Evolutionary conservation across 2,113 vertebrate species (phyloP), one percentile per base, ranked within the genome.

Genomic region (Peucedramus taeniatus): DNA sequence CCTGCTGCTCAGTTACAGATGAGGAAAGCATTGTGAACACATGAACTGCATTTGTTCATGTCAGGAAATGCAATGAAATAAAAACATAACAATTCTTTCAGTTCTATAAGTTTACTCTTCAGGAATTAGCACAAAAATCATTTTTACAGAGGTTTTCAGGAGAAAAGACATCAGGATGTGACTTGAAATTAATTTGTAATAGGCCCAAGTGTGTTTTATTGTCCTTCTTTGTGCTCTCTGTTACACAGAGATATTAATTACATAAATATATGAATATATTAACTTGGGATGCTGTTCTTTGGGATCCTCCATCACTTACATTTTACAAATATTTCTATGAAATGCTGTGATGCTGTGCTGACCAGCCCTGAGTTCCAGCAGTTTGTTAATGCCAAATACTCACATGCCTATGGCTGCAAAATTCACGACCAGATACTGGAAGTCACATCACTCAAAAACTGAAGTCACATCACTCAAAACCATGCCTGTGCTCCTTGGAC

Each of bases 31-130:
- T 53, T 5, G 68, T 26, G 70, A 95, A 33, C 89, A 83, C 59
- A 27, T 45, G 23, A 78, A 91, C 85, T 56, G 47, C 59, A 49
- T 84, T 91, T 94, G 82, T 27, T 95, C 95, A 75, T 81, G 57
- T 42, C 91, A 77, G 95, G 33, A 88, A 96, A 96, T 51, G 33
- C 68, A 95, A 18, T 57, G 45, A 87, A 96, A 77, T 78, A 60
- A 69, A 97, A 93, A 91, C 40, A 21, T 44, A 61, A 60, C 75
- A 83, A n/a, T 64, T 78, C 45, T 40, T 94, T 27, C 26, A 44
- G 11, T 83, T 92, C 88, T 66, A 4, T 42, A 78, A 93, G 50
- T 59, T 93, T 79, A 78, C 70, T 88, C 93, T 59, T 23, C 76
- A 65, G 80, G 88, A 97, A 96, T 94, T 87, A 96, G 75, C 69